phyloP scores from a whole-genome alignment of 2,797 vertebrate genomes.

The Cyprinodon diabolis region DNA sequence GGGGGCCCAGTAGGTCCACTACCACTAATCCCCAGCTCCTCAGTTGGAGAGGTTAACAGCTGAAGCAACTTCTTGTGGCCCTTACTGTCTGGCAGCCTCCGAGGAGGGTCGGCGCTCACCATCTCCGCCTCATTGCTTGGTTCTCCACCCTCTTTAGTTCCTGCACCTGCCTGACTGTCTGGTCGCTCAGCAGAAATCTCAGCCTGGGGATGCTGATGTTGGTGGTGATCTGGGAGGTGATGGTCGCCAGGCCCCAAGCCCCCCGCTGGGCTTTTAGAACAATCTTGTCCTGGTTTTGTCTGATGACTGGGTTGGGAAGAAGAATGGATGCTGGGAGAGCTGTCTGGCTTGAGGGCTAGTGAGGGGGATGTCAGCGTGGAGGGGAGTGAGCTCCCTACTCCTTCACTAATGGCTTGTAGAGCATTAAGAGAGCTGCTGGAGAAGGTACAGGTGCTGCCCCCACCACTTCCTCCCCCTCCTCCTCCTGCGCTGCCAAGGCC shows the following conservation, averaged over 20 bases:
- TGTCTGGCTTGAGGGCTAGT: slow-evolving; percentile 89
- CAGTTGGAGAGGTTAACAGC: slow-evolving; percentile 91
- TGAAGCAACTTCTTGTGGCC: slow-evolving; percentile 96
- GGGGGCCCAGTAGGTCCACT: slow-evolving; percentile 58
- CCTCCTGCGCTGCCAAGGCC: slow-evolving; percentile 80
- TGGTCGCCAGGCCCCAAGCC: slow-evolving; percentile 81
- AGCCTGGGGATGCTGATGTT: slow-evolving; percentile 77
- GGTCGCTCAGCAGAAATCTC: slow-evolving; percentile 88
- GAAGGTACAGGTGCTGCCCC: slow-evolving; percentile 86
- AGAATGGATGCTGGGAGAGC: slow-evolving; percentile 87
- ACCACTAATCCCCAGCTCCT: slow-evolving; percentile 83
- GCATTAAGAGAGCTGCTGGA: slow-evolving; percentile 97
- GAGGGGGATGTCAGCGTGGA: slow-evolving; percentile 91
- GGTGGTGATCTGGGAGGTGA: slow-evolving; percentile 73
- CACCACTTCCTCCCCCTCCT: slow-evolving; percentile 25
- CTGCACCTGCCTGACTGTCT: slow-evolving; percentile 80
- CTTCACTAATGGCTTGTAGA: slow-evolving; percentile 97
- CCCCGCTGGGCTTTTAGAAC: slow-evolving; percentile 89
- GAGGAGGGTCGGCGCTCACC: slow-evolving; percentile 80
- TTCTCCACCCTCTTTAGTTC: slow-evolving; percentile 69
- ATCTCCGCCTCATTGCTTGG: slow-evolving; percentile 76
- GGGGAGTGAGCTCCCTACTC: slow-evolving; percentile 92
- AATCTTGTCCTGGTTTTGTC: slow-evolving; percentile 73
- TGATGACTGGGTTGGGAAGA: slow-evolving; percentile 83
- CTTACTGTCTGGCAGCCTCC: slow-evolving; percentile 88